Base-by-base conservation (phyloP, 2,113 vertebrate species). In the Tragelaphus strepsiceros region DNA sequence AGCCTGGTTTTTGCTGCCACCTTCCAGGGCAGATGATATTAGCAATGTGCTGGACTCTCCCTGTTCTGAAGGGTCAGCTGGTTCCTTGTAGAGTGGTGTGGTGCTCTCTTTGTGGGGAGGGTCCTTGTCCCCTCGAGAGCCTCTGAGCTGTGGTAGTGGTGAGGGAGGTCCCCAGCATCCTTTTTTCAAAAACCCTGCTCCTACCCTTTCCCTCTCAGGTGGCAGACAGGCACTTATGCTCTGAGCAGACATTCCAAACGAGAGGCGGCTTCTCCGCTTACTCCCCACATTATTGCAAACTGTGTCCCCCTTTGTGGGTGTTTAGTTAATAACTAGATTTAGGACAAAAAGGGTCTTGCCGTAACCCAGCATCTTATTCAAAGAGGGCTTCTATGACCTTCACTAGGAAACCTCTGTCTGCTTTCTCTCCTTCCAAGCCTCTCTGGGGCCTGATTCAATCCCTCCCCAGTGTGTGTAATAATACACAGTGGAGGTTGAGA, bases 1-100 rank as follows among this genome's bases (percentile, higher is more conserved):
- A n/a, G 67, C 51, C 39, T 88, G 94, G 46, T 28, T 77, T 90
- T 81, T 95, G 83, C 98, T 82, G 90, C 90, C 97, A 87, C 95
- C 94, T 98, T 96, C 91, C 96, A 96, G 94, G 88, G 54, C 80
- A 16, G 81, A 35, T 3, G 86, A 58, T 86, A 21, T 83, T 92
- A 96, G 71, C 98, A 84, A 6, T 39, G 81, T 80, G 59, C 67
- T 4, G 43, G 39, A 26, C 16, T 43, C 54, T 84, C 21, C 28
- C 46, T 24, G 1, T 54, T 56, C 32, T 5, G 32, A 62, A 90
- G n/a, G 80, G 51, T 39, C 15, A 11, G 0, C 54, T 3, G 32
- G 54, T 86, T 53, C 74, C 88, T 90, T 17, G 21, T 8, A n/a
- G 49, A 43, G 2, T 39, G 5, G 77, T 26, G 13, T 19, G 26